These are phyloP conservation scores for Molorchus minor DNA, from an alignment of 2,888 invertebrate species.

Conservation along the genomic window DNA sequence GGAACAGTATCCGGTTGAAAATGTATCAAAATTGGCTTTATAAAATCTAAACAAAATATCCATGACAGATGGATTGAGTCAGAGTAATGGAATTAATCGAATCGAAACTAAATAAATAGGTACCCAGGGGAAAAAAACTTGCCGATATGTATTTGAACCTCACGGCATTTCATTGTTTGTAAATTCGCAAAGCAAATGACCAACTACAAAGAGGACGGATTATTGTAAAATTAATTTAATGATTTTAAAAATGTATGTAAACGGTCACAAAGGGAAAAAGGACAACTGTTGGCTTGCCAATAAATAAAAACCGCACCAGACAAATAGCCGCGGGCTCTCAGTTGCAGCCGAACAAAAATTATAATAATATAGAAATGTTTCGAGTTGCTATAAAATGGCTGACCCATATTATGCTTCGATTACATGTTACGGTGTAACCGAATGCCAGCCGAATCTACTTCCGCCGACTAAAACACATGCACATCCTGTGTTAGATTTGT, in stretches of 20 bases:
- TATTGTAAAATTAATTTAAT: slow-evolving; percentile 41
- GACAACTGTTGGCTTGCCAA: slow-evolving; percentile 19
- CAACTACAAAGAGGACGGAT: slow-evolving; percentile 33
- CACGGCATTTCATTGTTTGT: slow-evolving; percentile 6
- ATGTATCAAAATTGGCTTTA: neutral
- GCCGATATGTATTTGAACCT: slow-evolving; percentile 2
- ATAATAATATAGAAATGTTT: slow-evolving; percentile 9
- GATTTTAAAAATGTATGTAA: slow-evolving; percentile 33
- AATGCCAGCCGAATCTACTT: slow-evolving; percentile 46
- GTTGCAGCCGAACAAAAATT: slow-evolving; percentile 17
- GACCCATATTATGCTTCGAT: slow-evolving; percentile 20
- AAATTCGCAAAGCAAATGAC: slow-evolving; percentile 7
- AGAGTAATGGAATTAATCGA: slow-evolving; percentile 28
- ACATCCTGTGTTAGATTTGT: slow-evolving; percentile 45
- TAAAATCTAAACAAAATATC: slow-evolving; percentile 26
- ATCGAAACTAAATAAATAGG: slow-evolving; percentile 27
- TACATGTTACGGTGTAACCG: slow-evolving; percentile 23
- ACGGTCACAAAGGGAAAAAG: slow-evolving; percentile 30
- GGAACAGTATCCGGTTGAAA: neutral
- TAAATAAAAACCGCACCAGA: slow-evolving; percentile 20
- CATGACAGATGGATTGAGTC: slow-evolving; percentile 30
- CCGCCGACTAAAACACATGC: slow-evolving; percentile 44
- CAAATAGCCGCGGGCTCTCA: slow-evolving; percentile 10
- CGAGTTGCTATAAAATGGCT: slow-evolving; percentile 19
- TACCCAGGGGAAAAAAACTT: slow-evolving; percentile 9